Evolutionary conservation across 1,140 invertebrate species (phyloP), one percentile per base, ranked within the genome.

Genomic region (Diachasma alloeum): DNA sequence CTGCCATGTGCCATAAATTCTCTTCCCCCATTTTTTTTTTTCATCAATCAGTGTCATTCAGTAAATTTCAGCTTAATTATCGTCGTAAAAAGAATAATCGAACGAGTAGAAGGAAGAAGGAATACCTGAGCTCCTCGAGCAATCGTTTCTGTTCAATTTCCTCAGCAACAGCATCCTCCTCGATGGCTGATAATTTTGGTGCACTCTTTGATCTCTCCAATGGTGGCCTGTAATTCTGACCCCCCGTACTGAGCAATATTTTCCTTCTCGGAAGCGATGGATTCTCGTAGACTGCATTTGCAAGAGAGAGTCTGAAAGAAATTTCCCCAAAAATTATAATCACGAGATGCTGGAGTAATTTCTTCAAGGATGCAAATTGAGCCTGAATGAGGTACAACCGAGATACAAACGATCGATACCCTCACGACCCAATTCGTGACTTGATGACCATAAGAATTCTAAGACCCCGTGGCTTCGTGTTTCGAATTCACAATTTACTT

Each of bases 121-220:
- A 44, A 17, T 75, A 80, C 78, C 87, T 84, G 17, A 90, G 70
- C 24, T 90, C 88, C 9, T 90, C 88, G 19, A 89, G 79, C 9
- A 90, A 78, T 15, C 87, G 83, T 56, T 89, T 83, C 42, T 89
- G 88, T 53, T 94, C 92, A 74, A 95, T 94, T 72, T 95, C 94
- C 82, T 95, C 94, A 83, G 96, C 95, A 72, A 96, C 96, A 15
- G 94, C 92, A 75, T 95, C 94, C 88, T 99, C 98, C 84, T 98
- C 96, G 78, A 99, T 99, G 26, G 96, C 94, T 72, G 95, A 96
- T 2, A 99, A 90, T 86, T 98, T 97, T 0, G 98, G 98, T 6
- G 98, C 98, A 44, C 96, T 97, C 87, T 98, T 98, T 0, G 97
- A 98, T 76, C 97, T 92, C 86, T 98, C 97, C 66, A 99, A 86